Base-by-base conservation (phyloP, 1,140 invertebrate species). In the Apocrypta bakeri region DNA sequence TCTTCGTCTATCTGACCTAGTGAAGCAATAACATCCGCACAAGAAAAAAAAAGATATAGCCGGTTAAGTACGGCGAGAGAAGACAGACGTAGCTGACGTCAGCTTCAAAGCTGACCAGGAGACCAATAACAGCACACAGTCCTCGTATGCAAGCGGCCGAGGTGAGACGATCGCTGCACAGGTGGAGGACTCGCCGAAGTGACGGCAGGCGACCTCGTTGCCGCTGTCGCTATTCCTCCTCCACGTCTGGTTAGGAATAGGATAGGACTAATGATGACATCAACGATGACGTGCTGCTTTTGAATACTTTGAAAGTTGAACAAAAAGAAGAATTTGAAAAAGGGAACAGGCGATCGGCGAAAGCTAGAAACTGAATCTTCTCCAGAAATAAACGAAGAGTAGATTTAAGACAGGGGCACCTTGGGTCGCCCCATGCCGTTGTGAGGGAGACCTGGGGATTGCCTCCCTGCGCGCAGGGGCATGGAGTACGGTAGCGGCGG, bases 401-500 rank as follows among this genome's bases (percentile, higher is more conserved):
- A 7, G 69, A 37, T 14, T 9, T 8, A 11, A 61, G 24, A 68
- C 40, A 21, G 48, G 48, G 56, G 85, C 83, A 82, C 68, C 87
- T 85, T 81, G 84, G 84, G 75, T 56, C 48, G 64, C 42, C 48
- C 63, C 66, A 81, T 77, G 83, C 66, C 66, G 83, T 72, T 77
- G 79, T 80, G 78, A 81, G 79, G 14, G 12, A 9, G 27, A 21
- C 79, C 85, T 48, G 73, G 79, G 75, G 79, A 86, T 86, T 88
- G 85, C 87, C 88, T 89, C 88, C 88, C 88, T 88, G 88, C 88
- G 87, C 87, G 85, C 80, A 87, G 87, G 88, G 85, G 87, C 85
- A 85, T 87, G 89, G 89, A 88, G 89, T 89, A 86, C 88, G 88
- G 85, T 85, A 89, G 89, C 85, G 86, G 90, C 90, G 91, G 90